These are phyloP conservation scores for Orthonyx spaldingii DNA, from an alignment of 2,113 vertebrate genomes.

Conservation along the genomic window DNA sequence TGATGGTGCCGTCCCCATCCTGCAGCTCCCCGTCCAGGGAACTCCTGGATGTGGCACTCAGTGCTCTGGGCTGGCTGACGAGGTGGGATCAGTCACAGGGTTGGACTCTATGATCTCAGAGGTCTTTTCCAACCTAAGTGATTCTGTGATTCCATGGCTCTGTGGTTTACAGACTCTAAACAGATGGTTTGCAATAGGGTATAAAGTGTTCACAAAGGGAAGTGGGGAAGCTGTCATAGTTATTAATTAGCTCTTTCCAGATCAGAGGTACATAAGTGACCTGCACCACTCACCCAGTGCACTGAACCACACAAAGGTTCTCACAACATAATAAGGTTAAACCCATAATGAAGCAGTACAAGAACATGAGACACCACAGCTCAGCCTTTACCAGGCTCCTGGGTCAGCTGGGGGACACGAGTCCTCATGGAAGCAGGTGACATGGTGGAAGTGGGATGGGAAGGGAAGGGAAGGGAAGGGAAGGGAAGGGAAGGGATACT, in stretches of 20 bases:
- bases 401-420: background rate
- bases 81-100: background rate
- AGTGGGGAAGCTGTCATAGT: background rate
- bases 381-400: background rate
- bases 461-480: too few relatives aligned
- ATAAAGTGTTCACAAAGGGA: background rate
- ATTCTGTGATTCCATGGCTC: background rate
- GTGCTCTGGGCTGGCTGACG: background rate
- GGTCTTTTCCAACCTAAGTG: background rate
- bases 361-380: background rate
- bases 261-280: slow-evolving; percentile 38
- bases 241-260: slow-evolving; percentile 49
- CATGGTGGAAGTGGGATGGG: background rate
- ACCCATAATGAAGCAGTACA: background rate
- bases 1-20: background rate
- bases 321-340: slow-evolving; percentile 10
- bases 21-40: too few relatives aligned
- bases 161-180: background rate
- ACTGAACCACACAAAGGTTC: background rate
- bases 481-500: background rate
- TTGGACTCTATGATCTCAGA: background rate
- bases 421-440: background rate
- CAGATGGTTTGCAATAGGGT: background rate
- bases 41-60: background rate
- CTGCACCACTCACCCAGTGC: background rate